phyloP scores from a whole-genome alignment of 2,113 vertebrate genomes.

The Malurus alboscapulatus region DNA sequence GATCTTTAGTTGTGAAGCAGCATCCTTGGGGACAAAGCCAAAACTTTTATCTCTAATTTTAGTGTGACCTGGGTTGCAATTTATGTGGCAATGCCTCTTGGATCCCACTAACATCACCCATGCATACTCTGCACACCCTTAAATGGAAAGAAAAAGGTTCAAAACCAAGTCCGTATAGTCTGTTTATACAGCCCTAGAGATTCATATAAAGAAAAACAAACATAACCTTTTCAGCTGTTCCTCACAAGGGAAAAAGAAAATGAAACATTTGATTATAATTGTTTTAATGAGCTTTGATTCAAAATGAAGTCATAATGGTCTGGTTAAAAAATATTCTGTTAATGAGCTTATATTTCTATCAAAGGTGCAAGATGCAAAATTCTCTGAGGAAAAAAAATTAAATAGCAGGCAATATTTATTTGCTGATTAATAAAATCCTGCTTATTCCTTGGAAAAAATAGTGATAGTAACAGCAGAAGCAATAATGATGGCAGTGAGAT shows the following conservation, averaged over 20 bases:
- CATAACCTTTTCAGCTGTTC: conserved; percentile 83
- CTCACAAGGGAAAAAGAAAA: conserved; percentile 79
- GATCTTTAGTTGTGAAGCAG: neutral
- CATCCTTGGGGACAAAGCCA: fast-evolving
- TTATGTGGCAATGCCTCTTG: neutral
- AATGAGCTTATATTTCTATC: conserved; percentile 81
- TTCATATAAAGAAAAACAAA: conserved; percentile 81
- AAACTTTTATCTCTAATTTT: neutral
- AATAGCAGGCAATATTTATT: conserved; percentile 70
- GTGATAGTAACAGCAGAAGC: neutral
- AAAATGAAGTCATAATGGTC: conserved; percentile 79
- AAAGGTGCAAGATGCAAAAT: conserved; percentile 73
- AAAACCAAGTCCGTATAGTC: conserved; percentile 64
- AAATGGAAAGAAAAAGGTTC: conserved; percentile 65
- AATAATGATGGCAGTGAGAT: neutral
- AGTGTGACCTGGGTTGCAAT: fast-evolving
- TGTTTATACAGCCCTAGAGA: conserved; percentile 75
- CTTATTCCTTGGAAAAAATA: conserved; percentile 54
- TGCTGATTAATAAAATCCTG: conserved; percentile 70
- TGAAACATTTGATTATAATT: conserved; percentile 86
- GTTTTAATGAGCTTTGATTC: conserved; percentile 84
- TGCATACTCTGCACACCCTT: neutral
- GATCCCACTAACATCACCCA: conserved; percentile 1
- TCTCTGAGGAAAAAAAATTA: conserved; percentile 75
- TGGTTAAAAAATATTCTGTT: conserved; percentile 76